Base-by-base conservation (phyloP, 1,140 invertebrate species). In the Polyergus mexicanus region DNA sequence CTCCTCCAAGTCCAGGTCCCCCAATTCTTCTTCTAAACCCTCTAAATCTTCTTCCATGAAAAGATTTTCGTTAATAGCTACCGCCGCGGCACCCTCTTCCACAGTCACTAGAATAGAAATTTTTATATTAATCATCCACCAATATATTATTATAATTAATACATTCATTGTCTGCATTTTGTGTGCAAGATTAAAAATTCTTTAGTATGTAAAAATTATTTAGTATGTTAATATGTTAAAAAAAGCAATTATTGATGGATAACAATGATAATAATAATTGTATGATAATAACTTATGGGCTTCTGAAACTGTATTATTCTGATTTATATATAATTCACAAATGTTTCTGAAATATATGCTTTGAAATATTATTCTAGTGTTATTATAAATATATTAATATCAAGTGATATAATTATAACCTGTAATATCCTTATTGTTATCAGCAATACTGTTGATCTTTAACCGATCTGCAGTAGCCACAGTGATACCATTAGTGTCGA, bases 21-120 rank as follows among this genome's bases (percentile, higher is more conserved):
- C 96, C 89, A 98, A 94, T 95, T 98, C 98, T 90, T 98, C 97
- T 92, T 98, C 98, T 75, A 99, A 94, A 80, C 96, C 96, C 90
- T 98, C 97, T 60, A 98, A 94, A 92, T 98, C 98, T 93, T 98
- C 98, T 89, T 98, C 98, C 51, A 97, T 96, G 96, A 99, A 99
- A 5, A 99, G 96, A 94, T 99, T 98, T 95, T 99, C 98, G 95
- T 99, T 99, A 86, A 99, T 99, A 44, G 98, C 97, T 88, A 95
- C 92, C 38, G 97, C 97, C 32, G 96, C 95, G 83, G 96, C 95
- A 83, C 95, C 95, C 80, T 95, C 95, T 41, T 92, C 94, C 10
- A 91, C 69, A 44, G 91, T 92, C n/a, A 91, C 94, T 94, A 63
- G 76, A 74, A 58, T 47, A 89, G 44, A 88, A 75, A 87, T 60